Percentiles rank a stretch among this genome's conserved stretches.
Conservation (phyloP, 2,797 vertebrate species). For the Gymnodraco acuticeps region DNA sequence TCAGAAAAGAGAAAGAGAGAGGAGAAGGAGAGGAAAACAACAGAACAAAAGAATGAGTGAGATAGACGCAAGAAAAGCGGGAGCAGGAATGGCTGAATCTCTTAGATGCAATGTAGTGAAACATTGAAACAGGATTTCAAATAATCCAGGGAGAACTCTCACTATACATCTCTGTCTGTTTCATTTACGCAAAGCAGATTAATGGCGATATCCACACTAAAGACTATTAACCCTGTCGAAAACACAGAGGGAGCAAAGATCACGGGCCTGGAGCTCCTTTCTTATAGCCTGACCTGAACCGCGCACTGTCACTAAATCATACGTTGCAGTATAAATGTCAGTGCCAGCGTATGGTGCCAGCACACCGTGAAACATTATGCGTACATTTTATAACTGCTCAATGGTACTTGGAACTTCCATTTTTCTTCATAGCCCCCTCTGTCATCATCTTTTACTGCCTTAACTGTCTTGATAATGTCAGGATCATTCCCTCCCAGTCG, state of each 20-base stretch:
- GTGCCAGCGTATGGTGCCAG: slow-evolving; percentile 40
- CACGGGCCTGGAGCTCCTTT: slow-evolving; percentile 36
- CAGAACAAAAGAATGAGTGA: slow-evolving; percentile 66
- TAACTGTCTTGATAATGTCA: slow-evolving; percentile 41
- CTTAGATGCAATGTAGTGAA: slow-evolving; percentile 67
- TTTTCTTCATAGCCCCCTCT: slow-evolving; percentile 17
- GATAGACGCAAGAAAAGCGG: slow-evolving; percentile 57
- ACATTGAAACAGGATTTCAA: slow-evolving; percentile 79
- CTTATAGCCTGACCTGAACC: slow-evolving; percentile 19
- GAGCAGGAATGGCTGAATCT: slow-evolving; percentile 47
- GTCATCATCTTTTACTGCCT: slow-evolving; percentile 18
- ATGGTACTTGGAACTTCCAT: slow-evolving; percentile 1
- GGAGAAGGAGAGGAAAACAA: slow-evolving; percentile 53
- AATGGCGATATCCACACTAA: slow-evolving; percentile 75
- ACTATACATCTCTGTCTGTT: slow-evolving; percentile 53
- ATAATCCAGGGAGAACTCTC: slow-evolving; percentile 69
- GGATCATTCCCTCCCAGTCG: slow-evolving; percentile 24
- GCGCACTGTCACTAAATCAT: slow-evolving; percentile 23
- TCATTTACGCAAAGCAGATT: slow-evolving; percentile 72
- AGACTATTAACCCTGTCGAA: slow-evolving; percentile 71
- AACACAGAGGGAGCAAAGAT: slow-evolving; percentile 46
- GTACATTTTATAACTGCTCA: slow-evolving; percentile 23
- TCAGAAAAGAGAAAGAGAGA: slow-evolving; percentile 47
- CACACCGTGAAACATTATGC: slow-evolving; percentile 37
- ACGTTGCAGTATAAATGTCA: slow-evolving; percentile 33